These are phyloP conservation scores for Nomada ruficornis DNA, from an alignment of 2,888 invertebrate species.

Conservation along the genomic window DNA sequence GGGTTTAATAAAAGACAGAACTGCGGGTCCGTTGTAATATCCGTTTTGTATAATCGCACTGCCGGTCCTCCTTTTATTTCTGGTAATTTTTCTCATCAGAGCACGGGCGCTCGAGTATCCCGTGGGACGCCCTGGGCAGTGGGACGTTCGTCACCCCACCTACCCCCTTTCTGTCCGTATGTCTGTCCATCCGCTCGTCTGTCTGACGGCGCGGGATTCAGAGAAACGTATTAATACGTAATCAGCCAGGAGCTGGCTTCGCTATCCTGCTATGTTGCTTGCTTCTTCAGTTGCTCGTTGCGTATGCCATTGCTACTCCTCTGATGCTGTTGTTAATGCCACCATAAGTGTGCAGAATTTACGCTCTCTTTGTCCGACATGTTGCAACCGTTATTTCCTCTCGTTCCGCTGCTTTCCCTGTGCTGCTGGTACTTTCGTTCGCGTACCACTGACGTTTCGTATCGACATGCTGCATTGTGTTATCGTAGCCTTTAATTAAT, in stretches of 20 bases:
- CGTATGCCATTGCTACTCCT: constrained; percentile 63
- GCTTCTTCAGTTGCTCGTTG: constrained; percentile 68
- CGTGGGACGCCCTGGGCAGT: constrained; percentile 79
- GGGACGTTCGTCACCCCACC: constrained; percentile 60
- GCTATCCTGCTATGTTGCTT: constrained; percentile 61
- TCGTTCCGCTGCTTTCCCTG: neutral
- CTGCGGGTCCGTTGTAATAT: constrained; percentile 73
- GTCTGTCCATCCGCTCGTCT: constrained; percentile 66
- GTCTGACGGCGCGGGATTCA: constrained; percentile 77
- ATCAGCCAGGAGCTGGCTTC: constrained; percentile 77
- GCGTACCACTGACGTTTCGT: constrained; percentile 26
- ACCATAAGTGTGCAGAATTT: constrained; percentile 52
- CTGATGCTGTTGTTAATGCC: constrained; percentile 62
- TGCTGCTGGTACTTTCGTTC: constrained; percentile 8
- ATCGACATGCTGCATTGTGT: constrained; percentile 19
- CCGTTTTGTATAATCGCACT: constrained; percentile 78
- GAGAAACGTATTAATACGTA: constrained; percentile 81
- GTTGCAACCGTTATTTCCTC: neutral
- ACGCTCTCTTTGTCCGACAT: constrained; percentile 18
- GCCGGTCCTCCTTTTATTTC: constrained; percentile 76
- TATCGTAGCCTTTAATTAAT: constrained; percentile 36
- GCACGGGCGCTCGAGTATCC: constrained; percentile 72
- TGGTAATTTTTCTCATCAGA: constrained; percentile 80
- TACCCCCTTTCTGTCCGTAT: constrained; percentile 29
- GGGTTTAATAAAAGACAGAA: constrained; percentile 74